A percentile compares a stretch with the other conserved stretches of the same genome.
Conservation (phyloP, 2,797 vertebrate species). For the Eulemur albifrons region DNA sequence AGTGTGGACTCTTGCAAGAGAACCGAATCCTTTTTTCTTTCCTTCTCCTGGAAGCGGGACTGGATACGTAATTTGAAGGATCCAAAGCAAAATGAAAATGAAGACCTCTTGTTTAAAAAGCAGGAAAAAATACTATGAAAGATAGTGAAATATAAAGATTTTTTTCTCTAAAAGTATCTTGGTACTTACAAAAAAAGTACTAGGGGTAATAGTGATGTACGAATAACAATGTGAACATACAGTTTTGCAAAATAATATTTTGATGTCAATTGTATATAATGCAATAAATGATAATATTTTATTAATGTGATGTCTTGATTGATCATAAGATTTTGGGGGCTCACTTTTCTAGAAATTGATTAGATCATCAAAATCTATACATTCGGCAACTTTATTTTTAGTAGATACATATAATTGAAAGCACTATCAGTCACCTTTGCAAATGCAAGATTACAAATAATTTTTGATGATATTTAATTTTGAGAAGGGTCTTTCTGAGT, state of each 20-base stretch:
- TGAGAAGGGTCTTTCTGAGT: background rate
- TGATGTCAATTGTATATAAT: background rate
- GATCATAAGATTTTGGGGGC: background rate
- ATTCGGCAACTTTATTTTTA: background rate
- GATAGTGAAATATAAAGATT: background rate
- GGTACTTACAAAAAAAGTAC: background rate
- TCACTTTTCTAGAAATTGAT: background rate
- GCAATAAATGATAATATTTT: background rate
- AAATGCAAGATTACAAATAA: background rate
- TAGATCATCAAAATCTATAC: background rate
- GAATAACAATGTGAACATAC: background rate
- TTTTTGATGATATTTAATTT: background rate
- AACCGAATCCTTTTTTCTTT: background rate
- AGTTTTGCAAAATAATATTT: slow-evolving; percentile 14
- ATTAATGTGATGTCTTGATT: background rate
- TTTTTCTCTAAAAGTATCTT: background rate
- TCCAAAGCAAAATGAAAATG: background rate
- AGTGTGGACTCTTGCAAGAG: background rate
- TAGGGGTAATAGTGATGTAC: background rate
- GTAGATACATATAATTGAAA: background rate
- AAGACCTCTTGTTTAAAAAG: background rate
- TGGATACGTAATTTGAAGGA: background rate
- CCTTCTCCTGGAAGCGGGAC: background rate
- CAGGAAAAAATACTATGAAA: background rate
- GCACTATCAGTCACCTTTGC: background rate